phyloP scores from a whole-genome alignment of 1,140 invertebrate genomes.

The Drosophila varians region DNA sequence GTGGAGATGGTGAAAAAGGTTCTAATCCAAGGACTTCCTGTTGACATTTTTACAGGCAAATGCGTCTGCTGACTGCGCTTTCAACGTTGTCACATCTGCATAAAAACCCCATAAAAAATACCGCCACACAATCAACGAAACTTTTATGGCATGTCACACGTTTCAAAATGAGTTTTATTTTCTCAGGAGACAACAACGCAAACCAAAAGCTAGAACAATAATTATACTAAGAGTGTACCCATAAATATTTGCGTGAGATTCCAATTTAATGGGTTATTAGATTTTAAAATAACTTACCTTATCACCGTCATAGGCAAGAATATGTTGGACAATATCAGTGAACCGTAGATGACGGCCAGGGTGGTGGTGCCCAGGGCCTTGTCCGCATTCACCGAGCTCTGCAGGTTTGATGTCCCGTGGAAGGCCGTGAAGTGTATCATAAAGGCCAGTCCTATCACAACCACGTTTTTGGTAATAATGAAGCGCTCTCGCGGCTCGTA shows the following conservation, averaged over 20 bases:
- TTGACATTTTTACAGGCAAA: constrained; percentile 73
- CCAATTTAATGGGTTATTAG: not conserved
- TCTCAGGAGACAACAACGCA: constrained; percentile 7
- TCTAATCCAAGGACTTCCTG: constrained; percentile 52
- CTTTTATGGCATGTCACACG: constrained; percentile 52
- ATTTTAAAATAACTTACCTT: constrained; percentile 54
- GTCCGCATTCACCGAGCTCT: constrained; percentile 93
- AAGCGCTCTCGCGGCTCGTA: constrained; percentile 75
- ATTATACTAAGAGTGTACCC: not conserved
- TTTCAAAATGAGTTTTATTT: constrained; percentile 5
- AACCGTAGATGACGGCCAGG: constrained; percentile 93
- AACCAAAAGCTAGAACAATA: constrained; percentile 10
- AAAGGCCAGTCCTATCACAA: constrained; percentile 93
- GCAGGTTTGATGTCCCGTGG: constrained; percentile 94
- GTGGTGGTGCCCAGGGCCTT: constrained; percentile 93
- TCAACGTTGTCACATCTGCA: constrained; percentile 66
- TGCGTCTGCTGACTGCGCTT: constrained; percentile 44
- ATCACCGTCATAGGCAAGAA: constrained; percentile 89
- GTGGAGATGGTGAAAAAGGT: not conserved
- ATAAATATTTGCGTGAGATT: not conserved
- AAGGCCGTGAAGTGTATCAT: constrained; percentile 97
- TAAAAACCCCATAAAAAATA: constrained; percentile 70
- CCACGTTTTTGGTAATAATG: constrained; percentile 93
- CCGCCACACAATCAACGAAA: constrained; percentile 84
- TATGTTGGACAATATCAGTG: constrained; percentile 95